Evolutionary conservation across 1,140 invertebrate genomes (phyloP), one percentile per base, ranked within the genome.

Genomic region (Aradophagus sp.): DNA sequence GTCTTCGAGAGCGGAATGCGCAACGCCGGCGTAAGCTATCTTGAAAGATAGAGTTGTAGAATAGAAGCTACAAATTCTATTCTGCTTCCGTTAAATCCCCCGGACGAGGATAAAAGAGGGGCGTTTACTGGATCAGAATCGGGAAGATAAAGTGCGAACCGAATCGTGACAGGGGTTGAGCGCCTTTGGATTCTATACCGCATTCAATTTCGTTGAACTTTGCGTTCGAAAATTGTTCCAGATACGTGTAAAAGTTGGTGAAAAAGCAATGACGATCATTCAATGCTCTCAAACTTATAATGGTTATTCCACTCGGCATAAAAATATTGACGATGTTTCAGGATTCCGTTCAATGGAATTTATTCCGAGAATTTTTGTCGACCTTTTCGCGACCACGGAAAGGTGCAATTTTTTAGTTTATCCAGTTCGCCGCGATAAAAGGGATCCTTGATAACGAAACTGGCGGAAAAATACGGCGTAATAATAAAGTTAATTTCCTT

Each of bases 91-190:
- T 56, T 48, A 69, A 69, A 61, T 55, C 47, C 63, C 23, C 5
- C 8, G 39, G 39, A 45, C 23, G 31, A 10, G 45, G 53, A 58
- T 58, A 23, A 32, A 59, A 53, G 39, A 68, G 41, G 55, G 65
- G 65, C 55, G 55, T 59, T 58, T 59, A 59, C 55, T 44, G 55
- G 65, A 68, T 68, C 65, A 68, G 41, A 68, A 68, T 68, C 55
- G 48, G 27, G 39, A 68, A 68, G 55, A 68, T 68, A 68, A 68
- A 68, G 65, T 68, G 65, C 55, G 41, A 68, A 59, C 47, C 65
- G 55, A 68, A 68, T 59, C 50, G 31, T 52, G 58, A 56, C 56
- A 62, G 58, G 66, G 58, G 66, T 44, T 70, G 66, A 56, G 45
- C 44, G 50, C 52, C 58, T 42, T 61, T 48, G 55, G 17, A 59